phyloP scores from a whole-genome alignment of 2,113 vertebrate species.

The Xiphorhynchus elegans region DNA sequence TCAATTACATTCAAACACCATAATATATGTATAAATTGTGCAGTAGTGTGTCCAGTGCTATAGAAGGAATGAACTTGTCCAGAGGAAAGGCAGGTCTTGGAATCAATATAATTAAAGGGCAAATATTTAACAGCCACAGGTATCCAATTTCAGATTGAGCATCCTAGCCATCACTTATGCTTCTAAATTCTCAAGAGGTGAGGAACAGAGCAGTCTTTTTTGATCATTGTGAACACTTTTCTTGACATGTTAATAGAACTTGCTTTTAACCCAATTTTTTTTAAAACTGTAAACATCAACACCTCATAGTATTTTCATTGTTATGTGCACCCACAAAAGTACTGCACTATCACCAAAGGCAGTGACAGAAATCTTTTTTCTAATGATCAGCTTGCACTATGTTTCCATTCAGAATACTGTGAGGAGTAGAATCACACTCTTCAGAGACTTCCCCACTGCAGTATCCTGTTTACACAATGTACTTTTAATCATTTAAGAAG shows the following conservation, averaged over 20 bases:
- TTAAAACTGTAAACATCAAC: not conserved
- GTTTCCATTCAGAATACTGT: not conserved
- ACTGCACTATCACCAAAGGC: not conserved
- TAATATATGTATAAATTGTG: not conserved
- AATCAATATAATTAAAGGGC: not conserved
- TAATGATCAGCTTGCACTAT: not conserved
- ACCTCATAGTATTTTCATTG: not conserved
- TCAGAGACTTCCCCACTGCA: not conserved
- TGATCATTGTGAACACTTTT: not conserved
- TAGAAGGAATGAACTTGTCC: not conserved
- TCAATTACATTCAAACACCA: fast-evolving
- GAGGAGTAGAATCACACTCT: not conserved
- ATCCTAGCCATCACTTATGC: fast-evolving
- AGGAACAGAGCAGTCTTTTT: not conserved
- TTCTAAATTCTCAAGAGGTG: not conserved
- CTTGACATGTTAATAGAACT: not conserved
- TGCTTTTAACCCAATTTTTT: not conserved
- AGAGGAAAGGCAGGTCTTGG: not conserved
- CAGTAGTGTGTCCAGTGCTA: not conserved
- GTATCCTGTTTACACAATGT: constrained; percentile 61
- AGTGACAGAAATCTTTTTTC: not conserved
- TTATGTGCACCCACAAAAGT: not conserved
- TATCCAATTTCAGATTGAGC: not conserved
- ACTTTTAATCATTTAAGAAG: constrained; percentile 63
- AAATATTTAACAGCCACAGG: not conserved